Conservation (phyloP, 1,140 invertebrate genomes). For the Bombus difficillimus region DNA sequence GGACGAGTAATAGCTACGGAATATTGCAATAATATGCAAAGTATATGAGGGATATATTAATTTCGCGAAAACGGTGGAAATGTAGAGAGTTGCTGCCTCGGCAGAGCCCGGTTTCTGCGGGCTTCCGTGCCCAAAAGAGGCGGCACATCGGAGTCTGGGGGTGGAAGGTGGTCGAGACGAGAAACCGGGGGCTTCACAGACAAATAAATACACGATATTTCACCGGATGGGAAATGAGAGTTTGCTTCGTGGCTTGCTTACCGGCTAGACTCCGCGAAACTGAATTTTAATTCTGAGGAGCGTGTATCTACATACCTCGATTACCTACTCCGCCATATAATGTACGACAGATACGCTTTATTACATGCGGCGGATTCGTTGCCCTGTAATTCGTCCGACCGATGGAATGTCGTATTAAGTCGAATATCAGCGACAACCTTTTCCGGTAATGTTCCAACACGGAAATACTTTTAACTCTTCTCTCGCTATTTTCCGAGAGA, state of each 20-base stretch:
- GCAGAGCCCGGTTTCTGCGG: constrained; percentile 68
- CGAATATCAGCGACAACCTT: background rate
- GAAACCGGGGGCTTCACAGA: constrained; percentile 74
- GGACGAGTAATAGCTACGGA: constrained; percentile 80
- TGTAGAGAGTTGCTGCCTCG: constrained; percentile 75
- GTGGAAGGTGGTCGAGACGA: constrained; percentile 66
- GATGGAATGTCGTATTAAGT: constrained; percentile 12
- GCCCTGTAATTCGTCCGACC: constrained; percentile 15
- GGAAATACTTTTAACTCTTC: background rate
- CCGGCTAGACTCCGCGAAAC: constrained; percentile 70
- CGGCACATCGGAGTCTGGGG: constrained; percentile 56
- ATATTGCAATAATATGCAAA: constrained; percentile 83
- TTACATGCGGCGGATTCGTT: constrained; percentile 14
- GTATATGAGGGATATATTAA: constrained; percentile 84
- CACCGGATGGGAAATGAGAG: constrained; percentile 77
- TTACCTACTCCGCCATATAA: constrained; percentile 52
- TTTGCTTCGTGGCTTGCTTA: constrained; percentile 70
- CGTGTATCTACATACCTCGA: constrained; percentile 48
- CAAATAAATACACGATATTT: constrained; percentile 79
- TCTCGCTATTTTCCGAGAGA: background rate
- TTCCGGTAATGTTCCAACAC: background rate
- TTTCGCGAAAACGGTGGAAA: constrained; percentile 81
- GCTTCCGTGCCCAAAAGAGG: constrained; percentile 74
- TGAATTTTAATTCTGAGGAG: constrained; percentile 75
- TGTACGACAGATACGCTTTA: constrained; percentile 42